phyloP scores from a whole-genome alignment of 2,888 invertebrate species.

The Eledona agricola region DNA sequence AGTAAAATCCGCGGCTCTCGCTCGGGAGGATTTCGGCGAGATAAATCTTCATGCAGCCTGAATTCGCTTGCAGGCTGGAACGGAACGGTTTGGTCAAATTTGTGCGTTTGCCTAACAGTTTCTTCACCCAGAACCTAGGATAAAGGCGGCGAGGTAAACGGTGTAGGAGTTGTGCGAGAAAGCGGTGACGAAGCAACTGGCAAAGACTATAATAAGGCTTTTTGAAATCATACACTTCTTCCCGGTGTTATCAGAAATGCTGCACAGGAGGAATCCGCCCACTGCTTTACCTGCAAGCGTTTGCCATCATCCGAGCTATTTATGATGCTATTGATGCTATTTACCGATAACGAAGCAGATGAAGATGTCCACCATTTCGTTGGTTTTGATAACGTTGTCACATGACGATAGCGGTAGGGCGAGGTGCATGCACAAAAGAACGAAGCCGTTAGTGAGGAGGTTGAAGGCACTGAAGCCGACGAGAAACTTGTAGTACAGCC shows the following conservation, averaged over 20 bases:
- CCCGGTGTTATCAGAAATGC: conserved; percentile 59
- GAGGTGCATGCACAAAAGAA: conserved; percentile 16
- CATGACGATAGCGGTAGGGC: conserved; percentile 22
- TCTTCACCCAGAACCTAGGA: conserved; percentile 61
- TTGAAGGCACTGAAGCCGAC: conserved; percentile 21
- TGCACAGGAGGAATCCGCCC: conserved; percentile 51
- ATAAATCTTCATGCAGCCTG: conserved; percentile 56
- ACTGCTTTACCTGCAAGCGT: conserved; percentile 18
- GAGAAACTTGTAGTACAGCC: conserved; percentile 30
- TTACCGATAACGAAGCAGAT: conserved; percentile 19
- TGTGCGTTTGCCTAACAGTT: conserved; percentile 21
- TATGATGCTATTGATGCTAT: background rate
- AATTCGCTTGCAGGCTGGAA: conserved; percentile 59
- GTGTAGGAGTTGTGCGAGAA: conserved; percentile 59
- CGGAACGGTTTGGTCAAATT: conserved; percentile 5
- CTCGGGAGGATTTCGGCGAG: conserved; percentile 60
- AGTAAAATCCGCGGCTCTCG: conserved; percentile 56
- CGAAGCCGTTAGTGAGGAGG: conserved; percentile 17
- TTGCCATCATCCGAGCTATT: too few species aligned
- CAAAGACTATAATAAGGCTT: conserved; percentile 58
- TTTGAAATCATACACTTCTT: conserved; percentile 57
- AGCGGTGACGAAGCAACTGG: conserved; percentile 55
- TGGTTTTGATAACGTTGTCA: conserved; percentile 2
- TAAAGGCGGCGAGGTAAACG: conserved; percentile 56
- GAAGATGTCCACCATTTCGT: conserved; percentile 7